Conservation (phyloP, 2,888 invertebrate genomes). For the Cataglyphis livida region DNA sequence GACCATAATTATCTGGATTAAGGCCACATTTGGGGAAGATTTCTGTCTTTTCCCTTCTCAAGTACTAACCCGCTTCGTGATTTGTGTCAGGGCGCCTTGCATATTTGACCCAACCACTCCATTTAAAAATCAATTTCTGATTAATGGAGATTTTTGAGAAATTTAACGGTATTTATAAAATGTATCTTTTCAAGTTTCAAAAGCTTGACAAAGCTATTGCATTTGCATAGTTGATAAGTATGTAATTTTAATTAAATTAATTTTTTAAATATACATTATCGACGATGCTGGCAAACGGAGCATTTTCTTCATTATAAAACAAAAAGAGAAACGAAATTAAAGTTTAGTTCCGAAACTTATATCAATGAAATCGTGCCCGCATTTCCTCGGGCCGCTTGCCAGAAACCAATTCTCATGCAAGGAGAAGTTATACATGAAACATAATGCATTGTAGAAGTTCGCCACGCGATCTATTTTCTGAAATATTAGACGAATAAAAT, state of each 20-base stretch:
- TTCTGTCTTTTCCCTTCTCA: conserved; percentile 18
- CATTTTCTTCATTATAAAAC: not conserved
- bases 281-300: not conserved
- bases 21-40: not conserved
- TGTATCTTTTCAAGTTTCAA: not conserved
- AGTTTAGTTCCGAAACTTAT: conserved; percentile 53
- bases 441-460: conserved; percentile 55
- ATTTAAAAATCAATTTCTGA: not conserved
- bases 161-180: not conserved
- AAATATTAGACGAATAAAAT: conserved; percentile 23
- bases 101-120: not conserved
- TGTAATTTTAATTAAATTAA: conserved; percentile 5
- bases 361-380: conserved; percentile 62
- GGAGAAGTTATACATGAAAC: conserved; percentile 58
- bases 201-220: not conserved
- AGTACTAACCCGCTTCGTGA: not conserved
- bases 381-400: conserved; percentile 74
- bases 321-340: conserved; percentile 8
- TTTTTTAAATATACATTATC: not conserved
- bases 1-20: conserved; percentile 21
- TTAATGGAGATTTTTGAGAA: not conserved
- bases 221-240: not conserved
- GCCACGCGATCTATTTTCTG: conserved; percentile 27
- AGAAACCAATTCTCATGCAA: conserved; percentile 75
- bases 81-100: not conserved